phyloP scores from a whole-genome alignment of 1,140 invertebrate species.

The Spodoptera frugiperda region DNA sequence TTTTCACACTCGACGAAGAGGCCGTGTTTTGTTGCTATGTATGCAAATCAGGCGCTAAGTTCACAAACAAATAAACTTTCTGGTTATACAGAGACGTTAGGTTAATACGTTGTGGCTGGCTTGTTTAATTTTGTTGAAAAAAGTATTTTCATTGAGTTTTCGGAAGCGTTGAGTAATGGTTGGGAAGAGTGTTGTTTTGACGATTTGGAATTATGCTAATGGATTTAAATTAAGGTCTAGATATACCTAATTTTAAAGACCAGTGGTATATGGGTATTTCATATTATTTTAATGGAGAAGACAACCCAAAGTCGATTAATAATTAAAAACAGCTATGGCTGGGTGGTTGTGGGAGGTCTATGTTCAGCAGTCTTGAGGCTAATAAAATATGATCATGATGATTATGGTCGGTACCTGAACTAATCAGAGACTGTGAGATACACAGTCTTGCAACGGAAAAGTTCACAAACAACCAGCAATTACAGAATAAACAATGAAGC shows the following conservation, averaged over 20 bases:
- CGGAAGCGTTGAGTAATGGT: constrained; percentile 1
- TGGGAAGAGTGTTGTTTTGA: background rate
- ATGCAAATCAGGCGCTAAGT: constrained; percentile 76
- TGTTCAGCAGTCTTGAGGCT: no score
- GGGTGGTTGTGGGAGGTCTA: no score
- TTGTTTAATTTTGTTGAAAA: constrained; percentile 49
- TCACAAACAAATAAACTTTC: constrained; percentile 74
- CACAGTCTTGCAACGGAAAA: no score
- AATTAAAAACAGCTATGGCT: no score
- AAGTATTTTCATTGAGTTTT: constrained; percentile 36
- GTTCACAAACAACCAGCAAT: no score
- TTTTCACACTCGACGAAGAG: constrained; percentile 57
- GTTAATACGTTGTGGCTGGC: constrained; percentile 47
- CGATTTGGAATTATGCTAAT: background rate
- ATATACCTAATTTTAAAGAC: no score
- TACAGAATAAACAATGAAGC: no score
- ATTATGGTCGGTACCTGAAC: no score
- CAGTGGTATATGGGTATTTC: background rate
- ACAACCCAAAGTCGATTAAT: no score
- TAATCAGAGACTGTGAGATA: no score
- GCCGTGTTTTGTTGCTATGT: constrained; percentile 63
- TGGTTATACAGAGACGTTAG: constrained; percentile 56
- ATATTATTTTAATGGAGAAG: no score
- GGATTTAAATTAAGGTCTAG: background rate
- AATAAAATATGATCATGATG: no score